phyloP scores from a whole-genome alignment of 2,888 invertebrate genomes.

The Mythimna vitellina region DNA sequence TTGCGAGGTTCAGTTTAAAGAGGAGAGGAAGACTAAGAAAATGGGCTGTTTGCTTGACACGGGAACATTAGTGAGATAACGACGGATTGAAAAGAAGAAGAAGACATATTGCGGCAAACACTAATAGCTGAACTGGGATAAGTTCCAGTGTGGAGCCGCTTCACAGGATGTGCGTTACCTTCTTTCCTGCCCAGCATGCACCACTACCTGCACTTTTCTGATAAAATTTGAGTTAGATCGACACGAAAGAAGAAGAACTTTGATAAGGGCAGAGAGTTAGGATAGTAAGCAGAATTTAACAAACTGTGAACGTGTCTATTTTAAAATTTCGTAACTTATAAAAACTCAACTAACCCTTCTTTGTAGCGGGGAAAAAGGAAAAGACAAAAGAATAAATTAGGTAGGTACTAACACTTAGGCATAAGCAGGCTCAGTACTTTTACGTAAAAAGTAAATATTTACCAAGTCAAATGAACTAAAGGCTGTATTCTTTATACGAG shows the following conservation, averaged over 20 bases:
- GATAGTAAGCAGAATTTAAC: background rate
- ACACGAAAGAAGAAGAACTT: background rate
- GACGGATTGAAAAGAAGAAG: too few species aligned
- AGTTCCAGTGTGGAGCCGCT: too few species aligned
- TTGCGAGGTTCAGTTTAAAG: background rate
- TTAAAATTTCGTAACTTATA: background rate
- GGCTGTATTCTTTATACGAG: background rate
- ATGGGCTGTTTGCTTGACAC: too few species aligned
- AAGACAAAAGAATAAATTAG: conserved; percentile 14
- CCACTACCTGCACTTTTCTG: too few species aligned
- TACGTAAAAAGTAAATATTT: conserved; percentile 10
- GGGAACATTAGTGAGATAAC: too few species aligned
- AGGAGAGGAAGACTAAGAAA: background rate
- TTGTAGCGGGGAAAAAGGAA: background rate
- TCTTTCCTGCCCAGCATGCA: too few species aligned
- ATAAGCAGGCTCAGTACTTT: background rate
- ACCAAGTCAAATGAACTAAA: conserved; percentile 7
- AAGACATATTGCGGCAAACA: too few species aligned
- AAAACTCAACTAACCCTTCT: background rate
- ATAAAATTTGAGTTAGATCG: too few species aligned
- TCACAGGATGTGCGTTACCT: too few species aligned
- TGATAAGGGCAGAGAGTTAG: background rate
- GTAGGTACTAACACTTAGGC: background rate
- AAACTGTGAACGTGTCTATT: background rate
- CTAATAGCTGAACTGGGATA: too few species aligned